Conservation (phyloP, 2,888 invertebrate species). For the Oxystoma pomonae region DNA sequence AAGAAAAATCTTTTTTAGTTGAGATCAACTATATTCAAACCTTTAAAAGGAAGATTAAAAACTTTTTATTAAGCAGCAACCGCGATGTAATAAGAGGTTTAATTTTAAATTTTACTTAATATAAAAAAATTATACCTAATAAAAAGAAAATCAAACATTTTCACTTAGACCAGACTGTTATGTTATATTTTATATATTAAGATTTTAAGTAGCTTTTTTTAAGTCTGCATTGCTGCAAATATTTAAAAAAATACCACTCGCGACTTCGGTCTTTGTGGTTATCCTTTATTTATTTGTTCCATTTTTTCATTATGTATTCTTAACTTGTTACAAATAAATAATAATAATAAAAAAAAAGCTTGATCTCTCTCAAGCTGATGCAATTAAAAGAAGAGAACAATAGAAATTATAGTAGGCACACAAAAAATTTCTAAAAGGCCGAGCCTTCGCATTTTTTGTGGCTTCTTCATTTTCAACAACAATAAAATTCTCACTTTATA, state of each 20-base stretch:
- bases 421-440: too few relatives aligned
- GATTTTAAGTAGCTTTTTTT: neutral
- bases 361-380: too few relatives aligned
- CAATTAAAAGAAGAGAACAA: too few relatives aligned
- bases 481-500: too few relatives aligned
- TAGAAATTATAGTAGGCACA: too few relatives aligned
- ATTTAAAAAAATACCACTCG: neutral
- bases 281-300: too few relatives aligned
- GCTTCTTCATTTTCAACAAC: too few relatives aligned
- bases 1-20: neutral
- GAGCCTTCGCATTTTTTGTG: too few relatives aligned
- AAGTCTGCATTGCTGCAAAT: neutral
- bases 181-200: neutral
- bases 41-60: conserved; percentile 1
- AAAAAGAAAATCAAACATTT: neutral
- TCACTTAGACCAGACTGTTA: neutral
- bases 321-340: too few relatives aligned
- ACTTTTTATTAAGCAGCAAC: neutral
- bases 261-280: neutral
- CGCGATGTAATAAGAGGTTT: neutral
- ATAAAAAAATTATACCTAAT: neutral
- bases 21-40: neutral
- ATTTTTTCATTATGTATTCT: too few relatives aligned
- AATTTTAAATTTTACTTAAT: neutral
- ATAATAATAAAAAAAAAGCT: too few relatives aligned